Percentiles rank a stretch among this genome's conserved stretches.
These are phyloP conservation scores for Tylochromis polylepis DNA, from an alignment of 2,113 vertebrate genomes.

Conservation along the genomic window DNA sequence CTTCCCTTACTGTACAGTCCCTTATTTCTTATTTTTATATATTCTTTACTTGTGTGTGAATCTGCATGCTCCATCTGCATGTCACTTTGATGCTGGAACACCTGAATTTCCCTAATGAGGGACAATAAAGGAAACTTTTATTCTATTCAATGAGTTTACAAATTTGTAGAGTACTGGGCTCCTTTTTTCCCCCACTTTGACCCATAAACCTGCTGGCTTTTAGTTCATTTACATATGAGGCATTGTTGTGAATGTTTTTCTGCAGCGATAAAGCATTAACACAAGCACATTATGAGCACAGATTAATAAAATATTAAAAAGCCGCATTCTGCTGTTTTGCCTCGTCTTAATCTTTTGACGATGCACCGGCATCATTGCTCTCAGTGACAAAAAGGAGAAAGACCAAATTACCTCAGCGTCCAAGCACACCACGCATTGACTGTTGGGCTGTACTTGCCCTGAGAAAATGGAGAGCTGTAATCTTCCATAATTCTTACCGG, in stretches of 20 bases:
- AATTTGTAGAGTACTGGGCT: background rate
- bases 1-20: background rate
- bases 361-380: background rate
- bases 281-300: background rate
- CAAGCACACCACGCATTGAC: slow-evolving; percentile 8
- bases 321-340: background rate
- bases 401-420: slow-evolving; percentile 15
- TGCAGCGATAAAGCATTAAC: background rate
- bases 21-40: background rate
- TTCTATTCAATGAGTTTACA: background rate
- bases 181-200: background rate
- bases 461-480: slow-evolving; percentile 52
- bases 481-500: slow-evolving; percentile 45
- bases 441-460: slow-evolving; percentile 11
- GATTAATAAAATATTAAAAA: background rate
- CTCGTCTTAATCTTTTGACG: background rate
- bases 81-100: background rate
- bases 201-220: background rate
- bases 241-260: background rate
- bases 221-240: background rate
- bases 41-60: background rate
- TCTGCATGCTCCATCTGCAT: background rate
- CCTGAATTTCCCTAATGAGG: background rate
- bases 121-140: background rate
- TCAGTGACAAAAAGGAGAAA: background rate